These are phyloP conservation scores for Antrozous pallidus DNA, from an alignment of 2,797 vertebrate species.

Conservation along the genomic window DNA sequence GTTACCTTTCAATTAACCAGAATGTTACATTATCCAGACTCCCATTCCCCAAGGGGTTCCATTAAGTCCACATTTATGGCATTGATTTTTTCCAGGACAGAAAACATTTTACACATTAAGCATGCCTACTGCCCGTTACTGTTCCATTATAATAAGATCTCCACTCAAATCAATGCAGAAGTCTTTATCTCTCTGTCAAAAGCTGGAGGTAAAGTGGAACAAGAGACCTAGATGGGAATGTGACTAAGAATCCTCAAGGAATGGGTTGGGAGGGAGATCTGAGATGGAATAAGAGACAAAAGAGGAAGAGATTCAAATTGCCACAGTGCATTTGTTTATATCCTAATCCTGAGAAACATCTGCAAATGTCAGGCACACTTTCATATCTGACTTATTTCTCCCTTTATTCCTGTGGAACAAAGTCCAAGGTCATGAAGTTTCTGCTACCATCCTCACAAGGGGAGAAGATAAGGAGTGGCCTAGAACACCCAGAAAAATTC, in stretches of 20 bases:
- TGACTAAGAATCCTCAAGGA: neutral
- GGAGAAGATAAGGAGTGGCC: neutral
- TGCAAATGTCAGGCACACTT: slow-evolving; percentile 13
- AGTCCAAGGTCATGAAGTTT: neutral
- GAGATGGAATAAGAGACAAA: slow-evolving; percentile 13
- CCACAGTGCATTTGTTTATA: neutral
- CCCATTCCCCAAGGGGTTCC: neutral
- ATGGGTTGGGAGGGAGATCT: neutral
- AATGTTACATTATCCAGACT: slow-evolving; percentile 27
- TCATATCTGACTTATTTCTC: slow-evolving; percentile 21
- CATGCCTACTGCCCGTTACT: neutral
- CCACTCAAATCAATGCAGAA: slow-evolving; percentile 8
- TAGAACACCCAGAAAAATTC: neutral
- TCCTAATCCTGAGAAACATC: slow-evolving; percentile 11
- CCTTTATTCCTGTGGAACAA: neutral
- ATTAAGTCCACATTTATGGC: slow-evolving; percentile 45
- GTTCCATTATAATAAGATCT: slow-evolving; percentile 46
- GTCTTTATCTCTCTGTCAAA: slow-evolving; percentile 34
- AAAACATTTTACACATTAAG: slow-evolving; percentile 47
- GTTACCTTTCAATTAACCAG: slow-evolving; percentile 56
- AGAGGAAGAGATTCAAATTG: slow-evolving; percentile 21
- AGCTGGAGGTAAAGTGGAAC: neutral
- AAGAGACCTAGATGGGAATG: neutral
- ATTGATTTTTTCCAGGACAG: slow-evolving; percentile 59
- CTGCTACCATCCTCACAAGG: neutral